Conservation (phyloP, 2,888 invertebrate genomes). For the Oligia fasciuncula region DNA sequence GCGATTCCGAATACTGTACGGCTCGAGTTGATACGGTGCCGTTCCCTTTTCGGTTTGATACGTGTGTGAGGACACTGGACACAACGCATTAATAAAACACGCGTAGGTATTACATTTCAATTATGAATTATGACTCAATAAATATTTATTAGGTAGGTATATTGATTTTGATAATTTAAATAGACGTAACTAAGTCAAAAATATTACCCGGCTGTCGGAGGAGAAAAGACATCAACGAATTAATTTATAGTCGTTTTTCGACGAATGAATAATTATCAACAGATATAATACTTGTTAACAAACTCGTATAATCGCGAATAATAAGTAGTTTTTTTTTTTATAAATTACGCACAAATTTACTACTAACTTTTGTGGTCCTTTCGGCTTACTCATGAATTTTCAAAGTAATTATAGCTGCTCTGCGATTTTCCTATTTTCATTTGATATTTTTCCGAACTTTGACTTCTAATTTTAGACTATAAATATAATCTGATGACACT, state of each 20-base stretch:
- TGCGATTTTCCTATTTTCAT: too few relatives aligned
- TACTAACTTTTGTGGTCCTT: too few relatives aligned
- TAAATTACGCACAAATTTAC: too few relatives aligned
- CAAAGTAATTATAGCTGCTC: too few relatives aligned
- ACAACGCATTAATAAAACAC: constrained; percentile 5
- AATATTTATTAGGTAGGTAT: constrained; percentile 23
- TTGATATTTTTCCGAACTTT: too few relatives aligned
- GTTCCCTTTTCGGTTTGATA: too few relatives aligned
- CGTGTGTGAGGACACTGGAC: too few relatives aligned
- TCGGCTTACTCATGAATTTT: too few relatives aligned
- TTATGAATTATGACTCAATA: constrained; percentile 37
- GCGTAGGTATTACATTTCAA: constrained; percentile 21
- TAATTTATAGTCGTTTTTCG: neutral
- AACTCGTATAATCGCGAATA: neutral
- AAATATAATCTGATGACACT: too few relatives aligned
- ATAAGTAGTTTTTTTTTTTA: neutral
- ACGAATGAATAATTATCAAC: neutral
- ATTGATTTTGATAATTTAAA: constrained; percentile 33
- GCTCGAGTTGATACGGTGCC: too few relatives aligned
- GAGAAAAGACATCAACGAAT: constrained; percentile 26
- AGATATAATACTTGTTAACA: neutral
- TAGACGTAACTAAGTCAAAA: neutral
- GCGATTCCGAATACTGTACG: too few relatives aligned
- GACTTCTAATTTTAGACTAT: too few relatives aligned
- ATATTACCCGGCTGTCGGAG: constrained; percentile 7